These are phyloP conservation scores for Prochilodus magdalenae DNA, from an alignment of 2,113 vertebrate species.

Conservation along the genomic window DNA sequence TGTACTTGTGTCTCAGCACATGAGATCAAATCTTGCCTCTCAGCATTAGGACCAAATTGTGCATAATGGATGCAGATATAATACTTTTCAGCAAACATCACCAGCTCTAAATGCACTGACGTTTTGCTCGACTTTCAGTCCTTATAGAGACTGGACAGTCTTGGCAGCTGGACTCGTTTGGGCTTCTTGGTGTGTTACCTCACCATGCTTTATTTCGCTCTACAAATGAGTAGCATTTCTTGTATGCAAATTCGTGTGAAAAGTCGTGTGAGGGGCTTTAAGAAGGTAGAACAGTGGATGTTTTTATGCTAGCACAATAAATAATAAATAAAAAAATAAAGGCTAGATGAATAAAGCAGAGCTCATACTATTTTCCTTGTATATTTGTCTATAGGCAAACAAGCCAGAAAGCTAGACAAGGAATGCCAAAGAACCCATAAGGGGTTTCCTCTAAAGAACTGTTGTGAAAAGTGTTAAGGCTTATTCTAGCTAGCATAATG, in stretches of 20 bases:
- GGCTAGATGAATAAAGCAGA: constrained; percentile 44
- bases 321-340: constrained; percentile 40
- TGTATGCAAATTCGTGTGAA: constrained; percentile 22
- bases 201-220: constrained; percentile 40
- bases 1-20: not conserved
- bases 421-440: not conserved
- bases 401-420: not conserved
- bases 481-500: no score
- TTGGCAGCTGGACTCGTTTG: not conserved
- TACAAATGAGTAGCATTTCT: constrained; percentile 47
- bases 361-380: not conserved
- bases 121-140: not conserved
- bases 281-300: constrained; percentile 34
- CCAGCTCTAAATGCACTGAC: not conserved
- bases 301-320: constrained; percentile 40
- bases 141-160: not conserved
- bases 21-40: not conserved
- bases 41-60: not conserved
- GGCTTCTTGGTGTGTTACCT: not conserved
- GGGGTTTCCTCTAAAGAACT: not conserved
- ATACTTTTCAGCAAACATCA: not conserved
- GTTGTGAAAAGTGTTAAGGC: not conserved
- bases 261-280: constrained; percentile 40
- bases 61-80: not conserved
- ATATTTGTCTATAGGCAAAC: not conserved